Conservation (phyloP, 2,888 invertebrate species). For the Oscheius sp. region DNA sequence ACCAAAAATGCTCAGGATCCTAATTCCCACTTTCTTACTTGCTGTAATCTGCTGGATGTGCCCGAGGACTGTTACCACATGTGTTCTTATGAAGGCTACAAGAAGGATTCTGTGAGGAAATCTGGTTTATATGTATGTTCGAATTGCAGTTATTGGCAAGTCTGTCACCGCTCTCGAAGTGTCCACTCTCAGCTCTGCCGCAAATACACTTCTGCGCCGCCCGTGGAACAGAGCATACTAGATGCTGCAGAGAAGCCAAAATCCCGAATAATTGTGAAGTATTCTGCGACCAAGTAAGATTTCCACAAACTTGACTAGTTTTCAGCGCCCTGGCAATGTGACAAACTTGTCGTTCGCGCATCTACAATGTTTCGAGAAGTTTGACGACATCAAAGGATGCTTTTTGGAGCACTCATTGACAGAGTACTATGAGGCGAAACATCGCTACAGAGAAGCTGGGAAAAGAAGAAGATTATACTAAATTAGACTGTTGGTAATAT, state of each 20-base stretch:
- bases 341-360: constrained; percentile 44
- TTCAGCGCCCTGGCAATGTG: constrained; percentile 43
- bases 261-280: constrained; percentile 44
- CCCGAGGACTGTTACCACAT: constrained; percentile 36
- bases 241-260: constrained; percentile 42
- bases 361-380: constrained; percentile 49
- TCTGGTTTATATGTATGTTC: neutral
- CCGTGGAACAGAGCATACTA: constrained; percentile 50
- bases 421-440: constrained; percentile 46
- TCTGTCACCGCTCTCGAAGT: constrained; percentile 41
- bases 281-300: constrained; percentile 51
- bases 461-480: neutral
- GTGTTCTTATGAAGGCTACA: constrained; percentile 47
- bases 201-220: constrained; percentile 58
- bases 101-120: constrained; percentile 42
- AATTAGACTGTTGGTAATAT: neutral
- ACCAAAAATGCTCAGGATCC: constrained; percentile 42
- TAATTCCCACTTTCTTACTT: constrained; percentile 51
- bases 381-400: constrained; percentile 54
- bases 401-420: constrained; percentile 49
- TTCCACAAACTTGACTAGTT: neutral
- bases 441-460: constrained; percentile 23
- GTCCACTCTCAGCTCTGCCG: constrained; percentile 40
- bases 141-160: constrained; percentile 29
- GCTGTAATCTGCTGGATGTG: constrained; percentile 50